Evolutionary conservation across 2,888 invertebrate genomes (phyloP), one percentile per base, ranked within the genome.

Genomic region (Dusona sp.): DNA sequence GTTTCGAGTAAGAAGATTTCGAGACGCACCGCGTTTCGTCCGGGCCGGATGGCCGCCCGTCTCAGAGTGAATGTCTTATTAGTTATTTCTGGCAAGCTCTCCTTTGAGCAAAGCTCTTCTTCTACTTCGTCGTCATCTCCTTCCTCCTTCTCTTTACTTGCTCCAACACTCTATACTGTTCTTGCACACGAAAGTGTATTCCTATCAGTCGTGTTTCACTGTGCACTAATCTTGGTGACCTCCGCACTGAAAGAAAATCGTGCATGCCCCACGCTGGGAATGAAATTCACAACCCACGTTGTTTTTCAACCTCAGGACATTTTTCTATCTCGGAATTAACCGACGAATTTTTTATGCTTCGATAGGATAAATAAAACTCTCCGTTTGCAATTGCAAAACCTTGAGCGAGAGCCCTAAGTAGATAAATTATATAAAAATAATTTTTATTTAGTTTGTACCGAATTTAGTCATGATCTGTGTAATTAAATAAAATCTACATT

Each of bases 21-120:
- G 89, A 91, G 91, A 94, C 93, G 93, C 93, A 94, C 93, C 94
- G 94, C 94, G 93, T 91, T 92, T 88, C 90, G 92, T 92, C 94
- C 94, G 93, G 94, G 94, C 94, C 93, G 93, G 94, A 91, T 94
- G 94, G 94, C 93, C 93, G 93, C 92, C 94, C 94, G 94, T 93
- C 93, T 93, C 90, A 92, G 92, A 94, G 93, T 94, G 94, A 94
- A 94, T 94, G 92, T 94, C 93, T 94, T 93, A 93, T 94, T 93
- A 92, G 94, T 93, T 94, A 94, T 94, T 94, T 93, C 94, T 92
- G 92, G 93, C 92, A 86, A 90, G 89, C 92, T 91, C 91, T 89
- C 91, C 90, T 89, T 88, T 88, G 67, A 88, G 89, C 83, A 77
- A 83, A 75, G 75, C 88, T 88, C 84, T 75, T 89, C 88, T 83